phyloP scores from a whole-genome alignment of 2,113 vertebrate genomes.

The Lepidothrix coronata region DNA sequence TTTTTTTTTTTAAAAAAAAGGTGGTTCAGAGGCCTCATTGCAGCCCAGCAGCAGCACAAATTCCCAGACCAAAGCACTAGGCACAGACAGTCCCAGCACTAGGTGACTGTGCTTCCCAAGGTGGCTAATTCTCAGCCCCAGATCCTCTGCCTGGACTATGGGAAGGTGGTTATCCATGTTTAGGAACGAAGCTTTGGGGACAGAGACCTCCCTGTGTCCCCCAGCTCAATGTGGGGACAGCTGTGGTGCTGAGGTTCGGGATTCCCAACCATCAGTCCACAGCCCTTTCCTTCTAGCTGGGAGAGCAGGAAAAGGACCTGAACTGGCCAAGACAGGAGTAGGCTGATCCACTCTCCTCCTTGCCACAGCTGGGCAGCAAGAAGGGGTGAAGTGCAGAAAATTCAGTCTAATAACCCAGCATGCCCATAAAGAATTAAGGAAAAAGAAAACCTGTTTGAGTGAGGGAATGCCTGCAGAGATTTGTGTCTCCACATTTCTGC shows the following conservation, averaged over 20 bases:
- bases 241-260: not conserved
- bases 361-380: not conserved
- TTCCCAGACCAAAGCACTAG: not conserved
- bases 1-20: not conserved
- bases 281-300: not conserved
- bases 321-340: not conserved
- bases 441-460: not conserved
- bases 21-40: not conserved
- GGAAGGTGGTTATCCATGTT: rapidly evolving
- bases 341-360: not conserved
- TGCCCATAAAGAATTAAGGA: not conserved
- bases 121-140: not conserved
- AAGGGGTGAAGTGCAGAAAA: not conserved
- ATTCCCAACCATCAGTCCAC: not conserved
- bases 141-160: not conserved
- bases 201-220: rapidly evolving
- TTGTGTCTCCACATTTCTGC: not conserved
- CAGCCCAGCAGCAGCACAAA: not conserved
- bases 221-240: rapidly evolving
- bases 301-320: not conserved
- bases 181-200: not conserved
- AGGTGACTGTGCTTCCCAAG: not conserved
- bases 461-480: not conserved
- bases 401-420: not conserved
- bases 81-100: not conserved